phyloP scores from a whole-genome alignment of 2,888 invertebrate species.

The Subacronicta megacephala region DNA sequence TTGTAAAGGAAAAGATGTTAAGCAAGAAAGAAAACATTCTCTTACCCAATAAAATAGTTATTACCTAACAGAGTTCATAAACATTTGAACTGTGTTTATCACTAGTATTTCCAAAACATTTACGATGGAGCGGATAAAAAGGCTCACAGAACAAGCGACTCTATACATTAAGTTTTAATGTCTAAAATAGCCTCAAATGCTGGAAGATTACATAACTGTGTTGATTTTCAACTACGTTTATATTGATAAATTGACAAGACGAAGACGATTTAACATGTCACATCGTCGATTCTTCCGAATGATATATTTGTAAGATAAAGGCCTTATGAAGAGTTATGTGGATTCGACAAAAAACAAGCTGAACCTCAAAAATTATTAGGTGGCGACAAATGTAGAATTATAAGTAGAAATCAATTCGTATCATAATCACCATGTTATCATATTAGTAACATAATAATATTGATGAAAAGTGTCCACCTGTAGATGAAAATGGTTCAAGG shows the following conservation, averaged over 20 bases:
- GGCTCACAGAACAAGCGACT: conserved; percentile 13
- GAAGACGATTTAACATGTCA: conserved; percentile 12
- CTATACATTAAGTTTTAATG: background rate
- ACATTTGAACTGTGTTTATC: conserved; percentile 8
- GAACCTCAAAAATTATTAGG: too few species aligned
- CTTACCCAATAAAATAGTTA: conserved; percentile 8
- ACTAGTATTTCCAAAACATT: conserved; percentile 10
- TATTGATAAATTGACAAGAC: conserved; percentile 25
- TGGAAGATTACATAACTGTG: conserved; percentile 20
- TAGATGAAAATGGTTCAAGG: too few species aligned
- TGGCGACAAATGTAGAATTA: too few species aligned
- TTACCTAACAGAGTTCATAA: conserved; percentile 23
- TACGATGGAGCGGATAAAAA: conserved; percentile 6
- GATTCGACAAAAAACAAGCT: conserved; percentile 19
- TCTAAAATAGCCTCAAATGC: conserved; percentile 3
- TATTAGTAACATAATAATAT: too few species aligned
- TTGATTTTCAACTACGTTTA: conserved; percentile 7
- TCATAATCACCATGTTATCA: too few species aligned
- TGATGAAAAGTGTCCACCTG: too few species aligned
- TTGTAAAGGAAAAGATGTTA: background rate
- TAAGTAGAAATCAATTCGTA: too few species aligned
- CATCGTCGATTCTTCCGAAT: background rate
- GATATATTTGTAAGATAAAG: conserved; percentile 14
- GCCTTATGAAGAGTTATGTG: background rate
- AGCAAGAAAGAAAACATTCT: conserved; percentile 13